Evolutionary conservation across 2,888 invertebrate genomes (phyloP), one percentile per base, ranked within the genome.

Genomic region (Drosophila pegasa): DNA sequence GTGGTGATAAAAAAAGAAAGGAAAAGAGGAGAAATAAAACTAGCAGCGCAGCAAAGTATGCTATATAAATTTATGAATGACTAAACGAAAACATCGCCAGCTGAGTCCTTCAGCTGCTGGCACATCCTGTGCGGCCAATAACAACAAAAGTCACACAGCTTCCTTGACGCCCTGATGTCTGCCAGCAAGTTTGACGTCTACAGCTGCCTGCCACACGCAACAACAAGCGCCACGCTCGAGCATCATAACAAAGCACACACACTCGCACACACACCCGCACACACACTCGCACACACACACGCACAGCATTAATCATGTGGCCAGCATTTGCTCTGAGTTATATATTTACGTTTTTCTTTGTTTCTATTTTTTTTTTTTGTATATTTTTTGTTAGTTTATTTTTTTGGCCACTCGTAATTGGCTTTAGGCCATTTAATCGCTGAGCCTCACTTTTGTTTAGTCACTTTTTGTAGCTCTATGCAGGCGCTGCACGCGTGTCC

Each of bases 91-190:
- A 71, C 71, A 74, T 57, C 55, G 60, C 58, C 78, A 77, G 65
- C 69, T 63, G 62, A 55, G 61, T 20, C 48, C 37, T 40, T 38
- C 52, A 52, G 52, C 51, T 51, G 51, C 57, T 54, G 29, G 33
- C 55, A 45, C 29, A 29, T 59, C 37, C 63, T 48, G 40, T 43
- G 63, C 33, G 22, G 14, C 14, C 48, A 59, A 57, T 27, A 78
- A 52, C 61, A 79, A 75, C 60, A 58, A 66, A 70, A 75, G 76
- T 66, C 76, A 63, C 43, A 45, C 55, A 69, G 75, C 64, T 52
- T 58, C 62, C 57, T 63, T 63, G 89, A 89, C 88, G 86, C 88
- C 86, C 75, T 59, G 69, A 64, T 82, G 89, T 89, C 85, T 86
- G 88, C 76, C 80, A 69, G 47, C 74, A 80, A 77, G 50, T 78